Percentiles rank a stretch among this genome's conserved stretches.
phyloP scores from a whole-genome alignment of 2,888 invertebrate genomes.

The Cheilosia scutellata region DNA sequence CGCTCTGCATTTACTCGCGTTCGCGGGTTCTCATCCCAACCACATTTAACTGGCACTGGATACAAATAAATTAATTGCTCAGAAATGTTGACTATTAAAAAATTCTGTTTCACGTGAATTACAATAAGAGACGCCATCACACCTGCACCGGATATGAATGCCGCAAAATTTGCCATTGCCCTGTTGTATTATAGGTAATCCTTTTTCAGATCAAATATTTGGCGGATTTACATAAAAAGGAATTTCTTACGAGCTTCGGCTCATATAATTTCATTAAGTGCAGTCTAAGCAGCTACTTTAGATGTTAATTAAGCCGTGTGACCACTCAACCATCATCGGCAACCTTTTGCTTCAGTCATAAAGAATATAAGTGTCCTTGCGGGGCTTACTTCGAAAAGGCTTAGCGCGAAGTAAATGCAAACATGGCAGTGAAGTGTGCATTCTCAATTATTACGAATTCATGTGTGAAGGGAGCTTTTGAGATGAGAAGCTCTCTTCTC shows the following conservation, averaged over 20 bases:
- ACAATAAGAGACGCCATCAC: constrained; percentile 8
- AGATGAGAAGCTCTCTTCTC: background rate
- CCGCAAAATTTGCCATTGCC: background rate
- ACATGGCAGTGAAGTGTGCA: constrained; percentile 49
- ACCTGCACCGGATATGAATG: constrained; percentile 11
- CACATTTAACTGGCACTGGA: too few relatives aligned
- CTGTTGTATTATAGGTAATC: background rate
- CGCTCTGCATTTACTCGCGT: background rate
- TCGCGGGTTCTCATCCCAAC: background rate
- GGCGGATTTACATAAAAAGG: constrained; percentile 34
- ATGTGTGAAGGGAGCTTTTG: constrained; percentile 31
- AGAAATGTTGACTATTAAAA: constrained; percentile 53
- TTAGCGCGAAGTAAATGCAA: constrained; percentile 52
- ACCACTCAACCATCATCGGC: constrained; percentile 39
- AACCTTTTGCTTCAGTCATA: constrained; percentile 7
- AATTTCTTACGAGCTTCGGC: constrained; percentile 24
- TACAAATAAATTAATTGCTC: constrained; percentile 36
- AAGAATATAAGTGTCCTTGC: constrained; percentile 5
- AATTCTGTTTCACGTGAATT: constrained; percentile 39
- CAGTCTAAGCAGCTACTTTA: constrained; percentile 43
- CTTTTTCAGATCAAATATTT: background rate
- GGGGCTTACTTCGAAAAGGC: constrained; percentile 14
- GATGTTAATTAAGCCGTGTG: constrained; percentile 46
- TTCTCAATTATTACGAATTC: constrained; percentile 41
- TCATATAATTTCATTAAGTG: constrained; percentile 58